Base-by-base conservation (phyloP, 2,888 invertebrate species). In the Synanthedon myopaeformis region DNA sequence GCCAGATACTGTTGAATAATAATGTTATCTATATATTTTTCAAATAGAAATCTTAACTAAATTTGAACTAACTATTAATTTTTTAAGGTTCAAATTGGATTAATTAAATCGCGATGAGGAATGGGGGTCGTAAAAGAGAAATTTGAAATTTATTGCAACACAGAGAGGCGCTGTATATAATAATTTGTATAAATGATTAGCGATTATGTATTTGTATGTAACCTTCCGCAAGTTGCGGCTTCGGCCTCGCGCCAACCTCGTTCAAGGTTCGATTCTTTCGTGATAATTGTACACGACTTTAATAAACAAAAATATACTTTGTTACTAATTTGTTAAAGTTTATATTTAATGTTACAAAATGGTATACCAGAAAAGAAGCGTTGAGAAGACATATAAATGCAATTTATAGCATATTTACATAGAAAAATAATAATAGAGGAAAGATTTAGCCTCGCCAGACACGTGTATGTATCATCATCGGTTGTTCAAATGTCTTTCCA, bases 211-310 rank as follows among this genome's bases (percentile, higher is more conserved):
- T 49, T 23, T 45, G n/a, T 12, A 60, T 56, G 59, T 74, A 76
- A 79, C 82, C 82, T 83, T 81, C 82, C 67, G 69, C 65, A 64
- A 65, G 65, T 63, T 58, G 51, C 58, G 65, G 62, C 53, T 54
- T 52, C 69, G 81, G 67, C 84, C 84, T 84, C 76, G 82, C 65
- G 63, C 62, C 68, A 76, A 74, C 74, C 82, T 79, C 76, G 79
- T 76, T 82, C 84, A 85, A 83, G 84, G 84, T 80, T 78, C 65
- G 69, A 67, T 59, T 71, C 70, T 11, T 14, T 45, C 45, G 45
- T 45, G 45, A 45, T 14, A 45, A 14, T 35, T 35, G 35, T 35
- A 35, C 35, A 35, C 35, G 35, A 35, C 35, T 45, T 13, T 13
- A 14, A 13, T 45, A 45, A 45, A 45, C 45, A 45, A 45, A 45